These are phyloP conservation scores for Sciurus niger DNA, from an alignment of 2,113 vertebrate genomes.

Conservation along the genomic window DNA sequence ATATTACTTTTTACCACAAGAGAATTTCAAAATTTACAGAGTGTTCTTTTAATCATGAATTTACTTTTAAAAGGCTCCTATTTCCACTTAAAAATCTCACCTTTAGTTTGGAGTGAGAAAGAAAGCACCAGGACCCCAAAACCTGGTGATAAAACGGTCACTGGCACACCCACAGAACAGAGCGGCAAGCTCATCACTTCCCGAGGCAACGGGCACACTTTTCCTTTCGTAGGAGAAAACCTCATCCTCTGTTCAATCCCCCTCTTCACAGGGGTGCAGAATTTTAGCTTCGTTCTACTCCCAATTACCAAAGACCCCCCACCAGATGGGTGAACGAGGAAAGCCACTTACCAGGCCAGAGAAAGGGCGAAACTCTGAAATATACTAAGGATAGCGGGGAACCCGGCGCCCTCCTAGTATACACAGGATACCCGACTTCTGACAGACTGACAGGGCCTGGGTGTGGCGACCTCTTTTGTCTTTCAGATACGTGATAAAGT, in stretches of 20 bases:
- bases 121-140: background rate
- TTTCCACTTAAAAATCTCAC: slow-evolving; percentile 43
- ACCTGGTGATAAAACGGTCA: background rate
- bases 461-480: background rate
- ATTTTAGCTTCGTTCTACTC: background rate
- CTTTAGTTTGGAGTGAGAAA: background rate
- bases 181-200: background rate
- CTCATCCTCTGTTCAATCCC: background rate
- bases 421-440: no score
- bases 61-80: background rate
- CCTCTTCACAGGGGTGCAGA: background rate
- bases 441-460: background rate
- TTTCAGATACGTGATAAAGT: background rate
- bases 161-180: background rate
- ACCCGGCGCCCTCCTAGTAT: background rate
- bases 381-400: background rate
- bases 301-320: background rate
- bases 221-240: background rate
- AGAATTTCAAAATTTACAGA: slow-evolving; percentile 42
- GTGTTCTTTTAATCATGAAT: background rate
- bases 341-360: background rate
- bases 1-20: slow-evolving; percentile 16
- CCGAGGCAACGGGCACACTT: background rate
- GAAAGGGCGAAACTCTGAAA: background rate
- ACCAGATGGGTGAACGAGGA: background rate